Conservation (phyloP, 2,888 invertebrate genomes). For the Mystacides longicornis region DNA sequence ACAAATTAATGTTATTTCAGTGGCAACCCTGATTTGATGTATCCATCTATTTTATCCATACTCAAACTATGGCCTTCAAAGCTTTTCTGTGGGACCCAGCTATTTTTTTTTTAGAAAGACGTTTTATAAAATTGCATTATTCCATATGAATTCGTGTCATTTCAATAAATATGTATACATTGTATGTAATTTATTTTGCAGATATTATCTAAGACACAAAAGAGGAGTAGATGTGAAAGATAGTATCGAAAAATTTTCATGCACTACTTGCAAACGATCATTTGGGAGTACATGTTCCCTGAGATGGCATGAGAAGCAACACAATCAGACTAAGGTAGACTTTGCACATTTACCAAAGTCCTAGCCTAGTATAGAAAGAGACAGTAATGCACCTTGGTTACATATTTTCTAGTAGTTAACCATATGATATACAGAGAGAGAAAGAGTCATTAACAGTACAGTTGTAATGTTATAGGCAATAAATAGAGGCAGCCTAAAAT, state of each 20-base stretch:
- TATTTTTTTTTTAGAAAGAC: no score
- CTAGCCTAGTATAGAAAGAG: no score
- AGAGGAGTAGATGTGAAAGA: constrained; percentile 38
- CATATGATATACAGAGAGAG: no score
- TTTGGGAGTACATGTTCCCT: constrained; percentile 48
- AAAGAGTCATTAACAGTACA: no score
- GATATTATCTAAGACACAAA: constrained; percentile 43
- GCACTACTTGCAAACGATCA: constrained; percentile 52
- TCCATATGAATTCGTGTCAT: no score
- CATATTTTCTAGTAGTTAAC: no score
- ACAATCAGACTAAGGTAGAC: constrained; percentile 45
- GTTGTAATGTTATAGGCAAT: no score
- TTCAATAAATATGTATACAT: no score
- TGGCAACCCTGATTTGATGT: background rate
- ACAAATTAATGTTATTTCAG: background rate
- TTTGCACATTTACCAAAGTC: no score
- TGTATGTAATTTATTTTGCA: constrained; percentile 27
- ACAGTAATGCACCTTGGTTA: no score
- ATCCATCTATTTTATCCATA: background rate
- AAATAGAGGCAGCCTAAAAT: no score
- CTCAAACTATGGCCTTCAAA: background rate
- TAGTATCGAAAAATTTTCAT: constrained; percentile 30
- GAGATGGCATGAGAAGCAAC: constrained; percentile 49
- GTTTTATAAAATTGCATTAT: no score
- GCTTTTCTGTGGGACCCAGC: background rate